phyloP scores from a whole-genome alignment of 2,113 vertebrate genomes.

The Greenwoodochromis staneri region DNA sequence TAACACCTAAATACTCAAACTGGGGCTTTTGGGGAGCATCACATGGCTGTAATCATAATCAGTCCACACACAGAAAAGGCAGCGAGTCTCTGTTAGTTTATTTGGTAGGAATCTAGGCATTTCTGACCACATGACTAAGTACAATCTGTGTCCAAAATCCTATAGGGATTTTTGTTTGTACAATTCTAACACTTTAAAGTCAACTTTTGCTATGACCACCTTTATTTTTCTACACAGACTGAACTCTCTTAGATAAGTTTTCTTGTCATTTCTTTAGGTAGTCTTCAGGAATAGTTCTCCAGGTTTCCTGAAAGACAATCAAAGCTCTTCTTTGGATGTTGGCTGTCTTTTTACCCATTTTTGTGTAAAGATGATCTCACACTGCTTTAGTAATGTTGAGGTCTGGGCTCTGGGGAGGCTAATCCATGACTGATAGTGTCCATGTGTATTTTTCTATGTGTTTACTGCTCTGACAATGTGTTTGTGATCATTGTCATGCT shows the following conservation, averaged over 20 bases:
- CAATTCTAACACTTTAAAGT: neutral
- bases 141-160: accelerated
- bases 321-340: neutral
- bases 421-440: neutral
- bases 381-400: accelerated
- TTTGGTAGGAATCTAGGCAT: neutral
- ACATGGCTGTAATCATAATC: neutral
- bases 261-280: neutral
- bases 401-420: neutral
- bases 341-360: neutral
- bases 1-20: neutral
- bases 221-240: neutral
- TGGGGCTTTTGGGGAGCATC: neutral
- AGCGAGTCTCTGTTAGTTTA: neutral
- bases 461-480: neutral
- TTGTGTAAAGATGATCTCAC: neutral
- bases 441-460: neutral
- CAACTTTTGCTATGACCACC: neutral
- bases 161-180: neutral
- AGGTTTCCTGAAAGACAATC: neutral
- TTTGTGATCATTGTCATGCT: neutral
- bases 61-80: neutral
- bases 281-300: neutral
- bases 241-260: accelerated
- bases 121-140: neutral